Base-by-base conservation (phyloP, 2,797 vertebrate genomes). In the Epinephelus coioides region DNA sequence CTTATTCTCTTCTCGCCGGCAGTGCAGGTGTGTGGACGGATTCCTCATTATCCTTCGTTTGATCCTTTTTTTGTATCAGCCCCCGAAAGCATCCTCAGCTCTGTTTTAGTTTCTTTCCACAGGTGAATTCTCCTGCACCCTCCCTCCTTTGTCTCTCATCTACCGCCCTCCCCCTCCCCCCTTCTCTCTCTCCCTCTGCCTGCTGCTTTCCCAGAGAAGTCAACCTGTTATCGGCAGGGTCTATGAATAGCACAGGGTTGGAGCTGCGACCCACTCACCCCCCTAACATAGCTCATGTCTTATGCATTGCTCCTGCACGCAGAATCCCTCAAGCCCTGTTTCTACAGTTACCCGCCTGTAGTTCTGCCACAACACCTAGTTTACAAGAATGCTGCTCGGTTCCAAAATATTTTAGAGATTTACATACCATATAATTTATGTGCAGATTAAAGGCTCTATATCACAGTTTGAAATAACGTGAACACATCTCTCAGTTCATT, bases 201-300 rank as follows among this genome's bases (percentile, higher is more conserved):
- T 65, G 66, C 88, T 88, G 81, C 82, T 86, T 89, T 92, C 89
- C 86, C 86, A 88, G 81, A 90, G 86, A 92, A 90, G 86, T 91
- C 88, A 88, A 93, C 91, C 90, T 92, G 93, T 90, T 93, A 94
- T 93, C 85, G 73, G 80, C 86, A 69, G 66, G 71, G 80, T 89
- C 91, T 91, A 92, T 91, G 94, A 94, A 93, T 93, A 93, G 93
- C 86, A 77, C 81, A 60, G 79, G 74, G 84, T 70, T 85, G 82
- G 79, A 88, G 81, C 85, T 75, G 86, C 73, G 77, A 84, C 91
- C 89, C 90, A 82, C 91, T 92, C 90, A 82, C 88, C 88, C 90
- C 86, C 79, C 87, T 43, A 67, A 86, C 88, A 88, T 51, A 73
- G 84, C 89, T 88, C 89, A 86, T 86, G 88, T 83, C 90, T 91